Evolutionary conservation across 2,888 invertebrate genomes (phyloP).

Genomic region (Papilio demoleus): DNA sequence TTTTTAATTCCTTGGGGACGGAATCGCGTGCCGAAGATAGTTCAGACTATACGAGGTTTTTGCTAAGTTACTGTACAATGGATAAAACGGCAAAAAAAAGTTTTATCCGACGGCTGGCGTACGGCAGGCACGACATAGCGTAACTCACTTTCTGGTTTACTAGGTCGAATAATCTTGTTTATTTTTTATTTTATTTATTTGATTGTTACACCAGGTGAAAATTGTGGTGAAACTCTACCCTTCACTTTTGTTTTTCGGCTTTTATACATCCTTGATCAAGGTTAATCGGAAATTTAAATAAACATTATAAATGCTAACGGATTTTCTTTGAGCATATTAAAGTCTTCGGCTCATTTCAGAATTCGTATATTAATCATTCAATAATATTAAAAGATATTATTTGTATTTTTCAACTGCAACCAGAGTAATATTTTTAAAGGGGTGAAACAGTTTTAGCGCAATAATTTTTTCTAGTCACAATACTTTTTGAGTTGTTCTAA

Average conservation of each 20-base stretch:
- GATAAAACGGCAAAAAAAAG: constrained; percentile 62
- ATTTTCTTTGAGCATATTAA: background rate
- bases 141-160: constrained; percentile 69
- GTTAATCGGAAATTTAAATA: constrained; percentile 23
- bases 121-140: constrained; percentile 49
- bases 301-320: constrained; percentile 45
- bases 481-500: constrained; percentile 19
- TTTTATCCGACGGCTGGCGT: constrained; percentile 57
- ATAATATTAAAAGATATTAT: no score
- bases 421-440: no score
- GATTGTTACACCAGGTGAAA: constrained; percentile 60
- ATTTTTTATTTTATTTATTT: constrained; percentile 61
- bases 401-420: no score
- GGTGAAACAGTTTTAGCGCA: no score
- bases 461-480: background rate
- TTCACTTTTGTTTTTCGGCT: constrained; percentile 58
- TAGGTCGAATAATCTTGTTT: constrained; percentile 72
- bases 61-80: constrained; percentile 49
- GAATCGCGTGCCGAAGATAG: no score
- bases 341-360: no score
- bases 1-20: no score
- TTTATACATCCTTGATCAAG: constrained; percentile 43
- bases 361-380: no score
- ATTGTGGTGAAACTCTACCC: constrained; percentile 65
- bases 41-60: constrained; percentile 42